phyloP scores from a whole-genome alignment of 23 tunicate species.

The Aplidium turbinatum region DNA sequence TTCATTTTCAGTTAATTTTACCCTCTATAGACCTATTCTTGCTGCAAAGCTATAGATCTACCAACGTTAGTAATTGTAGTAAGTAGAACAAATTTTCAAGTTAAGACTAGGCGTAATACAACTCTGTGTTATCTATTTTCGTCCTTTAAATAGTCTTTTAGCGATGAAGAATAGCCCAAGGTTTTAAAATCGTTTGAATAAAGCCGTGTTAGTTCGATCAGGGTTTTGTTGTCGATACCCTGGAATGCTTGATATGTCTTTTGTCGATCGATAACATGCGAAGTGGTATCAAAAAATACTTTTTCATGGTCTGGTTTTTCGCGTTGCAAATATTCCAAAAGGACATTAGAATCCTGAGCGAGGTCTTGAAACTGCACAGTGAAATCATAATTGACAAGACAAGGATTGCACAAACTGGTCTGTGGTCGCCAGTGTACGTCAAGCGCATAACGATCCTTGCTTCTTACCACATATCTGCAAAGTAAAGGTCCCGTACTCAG shows the following conservation, averaged over 20 bases:
- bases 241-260: conserved; percentile 15
- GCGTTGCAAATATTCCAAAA: conserved; percentile 51
- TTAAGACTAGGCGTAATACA: too few species aligned
- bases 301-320: conserved; percentile 21
- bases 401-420: conserved; percentile 59
- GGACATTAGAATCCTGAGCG: conserved; percentile 36
- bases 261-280: conserved; percentile 11
- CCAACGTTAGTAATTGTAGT: too few species aligned
- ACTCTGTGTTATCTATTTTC: too few species aligned
- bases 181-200: conserved; percentile 38
- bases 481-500: too few species aligned
- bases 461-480: too few species aligned
- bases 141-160: too few species aligned
- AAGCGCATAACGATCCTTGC: too few species aligned
- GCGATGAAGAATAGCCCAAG: conserved; percentile 29
- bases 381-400: conserved; percentile 63
- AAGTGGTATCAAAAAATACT: conserved; percentile 13
- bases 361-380: conserved; percentile 52
- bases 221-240: background rate
- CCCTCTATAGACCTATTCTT: too few species aligned
- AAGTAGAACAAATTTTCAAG: too few species aligned
- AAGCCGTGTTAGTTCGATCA: conserved; percentile 8
- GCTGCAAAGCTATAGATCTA: too few species aligned
- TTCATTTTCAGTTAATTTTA: too few species aligned
- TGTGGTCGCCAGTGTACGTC: conserved; percentile 84